Evolutionary conservation across 2,888 invertebrate species (phyloP), one percentile per base, ranked within the genome.

Genomic region (Agonopterix arenella): DNA sequence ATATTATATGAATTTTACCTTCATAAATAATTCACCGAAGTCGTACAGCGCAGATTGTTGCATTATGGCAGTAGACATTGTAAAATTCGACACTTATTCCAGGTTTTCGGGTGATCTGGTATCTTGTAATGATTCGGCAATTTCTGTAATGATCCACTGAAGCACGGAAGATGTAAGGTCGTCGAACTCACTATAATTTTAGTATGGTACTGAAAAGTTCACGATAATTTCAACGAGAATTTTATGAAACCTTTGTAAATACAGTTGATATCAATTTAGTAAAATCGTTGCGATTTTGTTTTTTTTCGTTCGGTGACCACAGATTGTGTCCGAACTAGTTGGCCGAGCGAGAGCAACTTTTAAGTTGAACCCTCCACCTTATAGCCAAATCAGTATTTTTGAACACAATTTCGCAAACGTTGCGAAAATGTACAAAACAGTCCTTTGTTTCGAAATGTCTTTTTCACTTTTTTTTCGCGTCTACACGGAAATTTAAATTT

Each of bases 51-150:
- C 91, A 85, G 92, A 91, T 86, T 91, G 92, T 85, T 92, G 92
- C 93, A 94, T 93, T 84, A 94, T 93, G 81, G 93, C 93, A 68
- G 94, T 93, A 88, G 94, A 94, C 94, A 94, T 94, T 91, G 85
- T 76, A 74, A 72, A 72, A 77, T 65, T 79, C 73, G 75, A 65
- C 85, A 84, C 84, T 84, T 76, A 79, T 80, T 88, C 86, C 88
- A 86, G 82, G 74, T 68, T 80, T 72, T 72, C 59, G 50, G 66
- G 54, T 51, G 65, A 60, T 72, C 28, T 28, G 60, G 73, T 64
- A 57, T 73, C 70, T 70, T 65, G 58, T 69, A 66, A n/a, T 72
- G 73, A 70, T 68, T 70, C 71, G 74, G 75, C 70, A 74, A 83
- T 28, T 28, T 28, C 28, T 28, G 28, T 28, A 84, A 76, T 76